Conservation (phyloP, 2,797 vertebrate species). For the Steatocranus sp. region DNA sequence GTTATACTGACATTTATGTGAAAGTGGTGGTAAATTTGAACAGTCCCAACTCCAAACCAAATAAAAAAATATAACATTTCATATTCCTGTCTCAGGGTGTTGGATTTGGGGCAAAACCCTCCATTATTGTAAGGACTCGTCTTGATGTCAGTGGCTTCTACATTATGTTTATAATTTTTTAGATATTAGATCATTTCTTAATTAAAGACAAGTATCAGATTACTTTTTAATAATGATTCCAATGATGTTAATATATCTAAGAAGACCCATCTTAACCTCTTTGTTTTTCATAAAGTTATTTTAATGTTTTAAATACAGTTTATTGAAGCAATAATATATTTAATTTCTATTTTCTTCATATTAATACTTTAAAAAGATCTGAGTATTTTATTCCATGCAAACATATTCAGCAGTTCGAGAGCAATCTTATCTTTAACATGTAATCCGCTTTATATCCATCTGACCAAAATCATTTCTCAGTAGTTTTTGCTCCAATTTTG, state of each 20-base stretch:
- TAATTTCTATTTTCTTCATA: neutral
- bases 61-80: neutral
- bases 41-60: neutral
- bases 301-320: neutral
- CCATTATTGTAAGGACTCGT: neutral
- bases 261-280: neutral
- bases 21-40: neutral
- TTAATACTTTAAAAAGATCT: neutral
- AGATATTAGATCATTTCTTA: neutral
- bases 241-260: neutral
- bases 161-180: neutral
- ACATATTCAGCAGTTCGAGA: neutral
- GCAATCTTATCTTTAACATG: neutral
- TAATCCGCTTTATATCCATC: neutral
- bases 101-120: neutral
- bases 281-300: neutral
- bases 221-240: neutral
- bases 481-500: neutral
- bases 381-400: neutral
- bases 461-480: neutral
- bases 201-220: neutral
- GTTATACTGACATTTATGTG: neutral
- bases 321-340: too few species aligned
- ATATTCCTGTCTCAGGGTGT: accelerated
- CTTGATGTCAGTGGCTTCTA: neutral